Evolutionary conservation across 1,140 invertebrate genomes (phyloP).

Genomic region (Arion vulgaris): DNA sequence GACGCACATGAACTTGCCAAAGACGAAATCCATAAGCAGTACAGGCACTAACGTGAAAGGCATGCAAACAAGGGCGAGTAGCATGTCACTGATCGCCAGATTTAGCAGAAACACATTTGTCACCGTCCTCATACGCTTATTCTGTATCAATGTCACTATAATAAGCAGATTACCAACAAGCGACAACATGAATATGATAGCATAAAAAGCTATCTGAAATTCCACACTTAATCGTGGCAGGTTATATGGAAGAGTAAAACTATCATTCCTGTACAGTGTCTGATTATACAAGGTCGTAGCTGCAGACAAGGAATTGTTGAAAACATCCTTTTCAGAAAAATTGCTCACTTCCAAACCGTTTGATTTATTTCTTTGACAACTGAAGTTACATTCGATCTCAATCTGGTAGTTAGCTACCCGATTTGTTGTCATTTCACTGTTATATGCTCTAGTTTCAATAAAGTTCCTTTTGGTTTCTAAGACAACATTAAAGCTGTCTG

Average conservation of each 20-base stretch:
- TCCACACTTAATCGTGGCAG: slow-evolving; percentile 40
- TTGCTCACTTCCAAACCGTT: not conserved
- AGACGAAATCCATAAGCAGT: slow-evolving; percentile 86
- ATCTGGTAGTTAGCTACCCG: not conserved
- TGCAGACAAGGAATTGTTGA: not conserved
- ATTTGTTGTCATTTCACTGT: not conserved
- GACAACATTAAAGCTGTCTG: not conserved
- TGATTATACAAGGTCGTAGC: not conserved
- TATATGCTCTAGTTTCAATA: not conserved
- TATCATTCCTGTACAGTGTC: not conserved
- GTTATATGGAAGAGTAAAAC: slow-evolving; percentile 8
- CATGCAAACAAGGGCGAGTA: slow-evolving; percentile 90
- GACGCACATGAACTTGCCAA: slow-evolving; percentile 86
- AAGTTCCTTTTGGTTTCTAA: not conserved
- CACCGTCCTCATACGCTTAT: slow-evolving; percentile 88
- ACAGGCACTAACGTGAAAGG: slow-evolving; percentile 89
- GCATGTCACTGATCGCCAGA: slow-evolving; percentile 80
- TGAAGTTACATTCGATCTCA: not conserved
- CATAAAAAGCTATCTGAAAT: slow-evolving; percentile 80
- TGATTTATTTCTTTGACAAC: too few species aligned
- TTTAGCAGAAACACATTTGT: slow-evolving; percentile 92
- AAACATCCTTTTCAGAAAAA: not conserved
- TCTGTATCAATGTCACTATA: slow-evolving; percentile 84
- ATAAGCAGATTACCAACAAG: slow-evolving; percentile 86
- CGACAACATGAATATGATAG: slow-evolving; percentile 84